A percentile compares a stretch with the other conserved stretches of the same genome.
Evolutionary conservation across 2,888 invertebrate genomes (phyloP).

Genomic region (Heteromurus nitidus): DNA sequence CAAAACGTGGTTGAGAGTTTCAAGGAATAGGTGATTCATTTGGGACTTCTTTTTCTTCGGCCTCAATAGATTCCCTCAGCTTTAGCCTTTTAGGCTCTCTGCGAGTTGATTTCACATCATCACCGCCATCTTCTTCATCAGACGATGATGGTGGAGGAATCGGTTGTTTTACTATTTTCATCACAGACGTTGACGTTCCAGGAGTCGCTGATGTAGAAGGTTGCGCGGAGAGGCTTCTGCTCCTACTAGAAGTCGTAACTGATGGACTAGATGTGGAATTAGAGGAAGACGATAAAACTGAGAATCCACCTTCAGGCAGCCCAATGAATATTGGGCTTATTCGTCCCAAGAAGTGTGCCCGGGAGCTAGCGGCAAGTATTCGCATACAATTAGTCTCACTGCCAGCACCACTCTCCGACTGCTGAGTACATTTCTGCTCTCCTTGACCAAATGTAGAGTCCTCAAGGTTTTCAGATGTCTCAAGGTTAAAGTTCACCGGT

Average conservation of each 20-base stretch:
- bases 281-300: constrained; percentile 11
- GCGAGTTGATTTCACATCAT: neutral
- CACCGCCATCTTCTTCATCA: constrained; percentile 40
- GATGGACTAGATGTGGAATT: neutral
- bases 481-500: too few relatives aligned
- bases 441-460: neutral
- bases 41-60: neutral
- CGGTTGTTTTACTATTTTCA: constrained; percentile 3
- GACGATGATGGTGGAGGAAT: constrained; percentile 31
- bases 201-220: neutral
- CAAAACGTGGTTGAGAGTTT: too few relatives aligned
- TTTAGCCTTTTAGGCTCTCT: constrained; percentile 52
- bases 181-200: neutral
- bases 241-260: constrained; percentile 14
- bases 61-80: constrained; percentile 43
- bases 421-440: neutral
- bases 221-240: constrained; percentile 49
- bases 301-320: constrained; percentile 56
- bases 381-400: constrained; percentile 45
- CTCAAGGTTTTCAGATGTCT: too few relatives aligned
- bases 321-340: constrained; percentile 59
- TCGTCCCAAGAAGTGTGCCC: constrained; percentile 51
- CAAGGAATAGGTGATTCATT: neutral
- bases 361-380: constrained; percentile 40
- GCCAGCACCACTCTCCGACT: constrained; percentile 1